Conservation (phyloP, 2,113 vertebrate species). For the Larimichthys polyactis region DNA sequence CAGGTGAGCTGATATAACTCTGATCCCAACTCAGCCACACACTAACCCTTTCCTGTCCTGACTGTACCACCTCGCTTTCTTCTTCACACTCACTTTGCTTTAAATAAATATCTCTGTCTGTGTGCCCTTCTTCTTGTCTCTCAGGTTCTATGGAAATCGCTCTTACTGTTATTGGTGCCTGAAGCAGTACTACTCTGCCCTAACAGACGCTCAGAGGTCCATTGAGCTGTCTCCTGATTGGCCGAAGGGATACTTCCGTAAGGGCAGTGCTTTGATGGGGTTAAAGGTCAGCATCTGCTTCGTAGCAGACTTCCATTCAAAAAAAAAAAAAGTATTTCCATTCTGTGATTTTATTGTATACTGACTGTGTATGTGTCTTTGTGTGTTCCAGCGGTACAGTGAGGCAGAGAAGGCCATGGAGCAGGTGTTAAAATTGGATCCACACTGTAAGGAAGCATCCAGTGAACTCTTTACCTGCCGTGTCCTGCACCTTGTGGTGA, state of each 20-base stretch:
- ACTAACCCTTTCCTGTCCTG: background rate
- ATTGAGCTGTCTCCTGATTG: constrained; percentile 74
- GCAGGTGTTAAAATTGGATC: constrained; percentile 81
- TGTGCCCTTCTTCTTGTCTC: constrained; percentile 1
- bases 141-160: constrained; percentile 80
- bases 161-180: constrained; percentile 76
- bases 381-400: constrained; percentile 65
- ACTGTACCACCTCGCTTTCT: background rate
- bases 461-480: constrained; percentile 75
- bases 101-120: background rate
- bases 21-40: background rate
- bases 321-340: too few species aligned
- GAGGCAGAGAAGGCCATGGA: constrained; percentile 81
- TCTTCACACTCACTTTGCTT: background rate
- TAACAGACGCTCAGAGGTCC: constrained; percentile 74
- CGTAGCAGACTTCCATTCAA: background rate
- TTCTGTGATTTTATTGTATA: background rate
- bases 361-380: constrained; percentile 23
- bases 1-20: constrained; percentile 57
- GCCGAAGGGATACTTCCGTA: constrained; percentile 79
- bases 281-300: constrained; percentile 67
- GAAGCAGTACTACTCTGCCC: constrained; percentile 65
- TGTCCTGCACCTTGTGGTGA: constrained; percentile 80
- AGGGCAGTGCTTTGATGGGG: constrained; percentile 77
- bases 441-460: constrained; percentile 76